Evolutionary conservation across 2,113 vertebrate species (phyloP), one percentile per base, ranked within the genome.

Genomic region (Empidonax alnorum): DNA sequence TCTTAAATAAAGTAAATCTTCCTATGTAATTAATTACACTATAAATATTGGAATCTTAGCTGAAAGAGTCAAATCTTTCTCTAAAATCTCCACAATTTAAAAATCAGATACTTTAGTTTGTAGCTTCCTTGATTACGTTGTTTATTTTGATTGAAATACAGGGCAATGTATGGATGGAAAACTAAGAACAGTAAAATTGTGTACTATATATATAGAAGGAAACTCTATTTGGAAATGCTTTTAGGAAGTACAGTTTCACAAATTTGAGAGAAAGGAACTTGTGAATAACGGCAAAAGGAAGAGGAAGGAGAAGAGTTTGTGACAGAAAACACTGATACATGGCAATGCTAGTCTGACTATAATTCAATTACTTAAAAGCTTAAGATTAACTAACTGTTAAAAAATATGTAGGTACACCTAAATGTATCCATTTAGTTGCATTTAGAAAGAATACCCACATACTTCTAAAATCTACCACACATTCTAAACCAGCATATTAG

Each of bases 361-460:
- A 63, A 88, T 49, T 65, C 63, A 96, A 46, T 12, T 66, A 75
- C 3, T 63, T 78, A 49, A 2, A 80, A 76, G 20, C 0, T 52
- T 42, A 84, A 58, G 18, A n/a, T 44, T 53, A 72, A 75, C 16
- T 17, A 82, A 39, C 7, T 1, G 0, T 25, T 53, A 16, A 73
- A 82, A 90, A 92, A 79, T n/a, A 83, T 0, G 0, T 31, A 83
- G 7, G 8, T 53, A 72, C 33, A 78, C 21, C 17, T 33, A 72
- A 58, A 78, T 0, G 2, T 28, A 80, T 18, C 19, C 20, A 79
- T 20, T 67, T 10, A 47, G 9, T 28, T 88, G 19, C 1, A 2
- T 56, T 83, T 68, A 44, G 12, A 76, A 68, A 85, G 28, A 68
- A 52, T 28, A 85, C 37, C 53, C 41, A 46, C 2, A 28, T 2